phyloP scores from a whole-genome alignment of 2,113 vertebrate genomes.

The Poecilia latipinna region DNA sequence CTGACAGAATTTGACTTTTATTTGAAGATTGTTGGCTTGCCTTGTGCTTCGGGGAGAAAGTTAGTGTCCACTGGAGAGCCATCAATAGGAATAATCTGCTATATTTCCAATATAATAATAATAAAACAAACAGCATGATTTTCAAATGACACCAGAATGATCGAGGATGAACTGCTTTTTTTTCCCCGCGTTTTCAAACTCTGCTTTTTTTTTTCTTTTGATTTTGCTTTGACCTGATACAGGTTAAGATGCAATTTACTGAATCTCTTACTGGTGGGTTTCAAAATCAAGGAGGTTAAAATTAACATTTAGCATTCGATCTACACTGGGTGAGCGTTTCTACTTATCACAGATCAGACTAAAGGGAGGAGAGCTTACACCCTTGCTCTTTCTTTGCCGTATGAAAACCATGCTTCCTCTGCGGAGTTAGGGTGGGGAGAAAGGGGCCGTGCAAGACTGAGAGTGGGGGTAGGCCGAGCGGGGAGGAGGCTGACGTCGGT shows the following conservation, averaged over 20 bases:
- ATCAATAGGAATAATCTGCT: constrained; percentile 66
- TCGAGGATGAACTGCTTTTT: constrained; percentile 62
- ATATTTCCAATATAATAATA: constrained; percentile 67
- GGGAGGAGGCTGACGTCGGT: constrained; percentile 55
- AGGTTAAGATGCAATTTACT: constrained; percentile 80
- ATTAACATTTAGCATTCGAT: constrained; percentile 74
- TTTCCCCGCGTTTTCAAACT: background rate
- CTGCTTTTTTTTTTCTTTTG: constrained; percentile 45
- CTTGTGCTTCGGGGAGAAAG: constrained; percentile 70
- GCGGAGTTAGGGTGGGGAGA: constrained; percentile 46
- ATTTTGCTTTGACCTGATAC: constrained; percentile 83
- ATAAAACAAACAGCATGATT: constrained; percentile 74
- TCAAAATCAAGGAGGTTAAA: constrained; percentile 66
- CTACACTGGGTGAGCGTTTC: constrained; percentile 55
- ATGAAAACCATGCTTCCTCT: constrained; percentile 78
- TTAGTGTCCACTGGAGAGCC: constrained; percentile 75
- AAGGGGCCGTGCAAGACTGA: constrained; percentile 64
- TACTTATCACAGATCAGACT: constrained; percentile 67
- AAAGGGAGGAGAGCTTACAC: constrained; percentile 55
- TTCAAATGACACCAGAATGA: constrained; percentile 76
- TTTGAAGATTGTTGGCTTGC: constrained; percentile 56
- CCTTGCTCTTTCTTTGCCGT: constrained; percentile 75
- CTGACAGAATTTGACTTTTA: constrained; percentile 35
- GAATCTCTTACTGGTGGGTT: constrained; percentile 62
- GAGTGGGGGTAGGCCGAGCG: constrained; percentile 37